Percentiles rank a stretch among this genome's conserved stretches.
Evolutionary conservation across 1,140 invertebrate genomes (phyloP).

Genomic region (Caenorhabditis elegans): WBcel235 BX284605.5:8028501-8029000

Average conservation of each 20-base stretch:
- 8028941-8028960: too few relatives aligned
- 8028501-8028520: not conserved
- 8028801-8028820: too few relatives aligned
- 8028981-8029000: too few relatives aligned
- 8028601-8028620: constrained; percentile 8
- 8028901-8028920: too few relatives aligned
- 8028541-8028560: not conserved
- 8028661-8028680: constrained; percentile 1
- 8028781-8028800: too few relatives aligned
- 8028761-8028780: constrained; percentile 7
- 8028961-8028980: too few relatives aligned
- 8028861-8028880: too few relatives aligned
- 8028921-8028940: too few relatives aligned
- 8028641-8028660: not conserved
- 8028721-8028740: not conserved
- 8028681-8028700: not conserved
- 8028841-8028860: too few relatives aligned
- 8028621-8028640: constrained; percentile 1
- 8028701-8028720: not conserved
- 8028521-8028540: too few relatives aligned
- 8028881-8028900: too few relatives aligned
- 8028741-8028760: not conserved
- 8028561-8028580: constrained; percentile 9
- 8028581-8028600: not conserved
- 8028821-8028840: too few relatives aligned